Conservation (phyloP, 1,140 invertebrate genomes). For the Rhynchophorus ferrugineus region DNA sequence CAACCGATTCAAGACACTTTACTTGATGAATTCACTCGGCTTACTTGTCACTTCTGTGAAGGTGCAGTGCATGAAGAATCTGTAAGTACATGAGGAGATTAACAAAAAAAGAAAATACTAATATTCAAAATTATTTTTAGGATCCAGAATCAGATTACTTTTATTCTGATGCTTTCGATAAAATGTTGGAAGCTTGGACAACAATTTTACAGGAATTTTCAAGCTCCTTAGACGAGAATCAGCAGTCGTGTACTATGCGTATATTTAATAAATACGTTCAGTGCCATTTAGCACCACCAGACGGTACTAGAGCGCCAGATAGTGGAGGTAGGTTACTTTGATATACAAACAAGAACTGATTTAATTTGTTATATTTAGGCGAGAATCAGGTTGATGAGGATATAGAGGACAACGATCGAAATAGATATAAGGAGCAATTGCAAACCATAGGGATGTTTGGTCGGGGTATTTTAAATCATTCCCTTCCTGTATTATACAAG, state of each 20-base stretch:
- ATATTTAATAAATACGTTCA: conserved; percentile 80
- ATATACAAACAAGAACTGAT: conserved; percentile 26
- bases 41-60: conserved; percentile 70
- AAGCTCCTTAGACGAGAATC: conserved; percentile 40
- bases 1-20: conserved; percentile 39
- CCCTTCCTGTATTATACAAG: conserved; percentile 48
- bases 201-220: conserved; percentile 50
- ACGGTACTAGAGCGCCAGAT: conserved; percentile 56
- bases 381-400: conserved; percentile 42
- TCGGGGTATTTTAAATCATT: conserved; percentile 46
- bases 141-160: conserved; percentile 54
- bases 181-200: conserved; percentile 74
- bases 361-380: conserved; percentile 4
- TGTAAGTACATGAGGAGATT: conserved; percentile 42
- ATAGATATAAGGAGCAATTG: conserved; percentile 61
- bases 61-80: conserved; percentile 66
- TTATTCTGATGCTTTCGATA: conserved; percentile 73
- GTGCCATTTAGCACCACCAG: conserved; percentile 71
- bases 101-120: neutral
- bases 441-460: conserved; percentile 53
- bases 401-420: conserved; percentile 61
- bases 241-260: conserved; percentile 41
- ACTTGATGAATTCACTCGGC: conserved; percentile 57
- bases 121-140: conserved; percentile 36
- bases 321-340: conserved; percentile 27